Conservation (phyloP, 1,140 invertebrate species). For the Scaptodrosophila lebanonensis region DNA sequence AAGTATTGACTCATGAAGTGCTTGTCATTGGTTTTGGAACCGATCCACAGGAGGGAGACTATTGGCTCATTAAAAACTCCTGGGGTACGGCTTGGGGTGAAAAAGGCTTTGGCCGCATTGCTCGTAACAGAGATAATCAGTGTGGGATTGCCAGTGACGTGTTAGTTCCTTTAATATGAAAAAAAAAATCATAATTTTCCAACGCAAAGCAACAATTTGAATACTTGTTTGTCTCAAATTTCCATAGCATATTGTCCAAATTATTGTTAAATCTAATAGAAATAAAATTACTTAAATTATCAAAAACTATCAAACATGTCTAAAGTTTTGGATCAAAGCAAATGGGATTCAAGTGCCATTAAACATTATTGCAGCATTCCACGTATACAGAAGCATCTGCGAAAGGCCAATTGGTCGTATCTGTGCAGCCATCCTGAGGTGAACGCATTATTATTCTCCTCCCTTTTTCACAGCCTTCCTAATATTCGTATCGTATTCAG, state of each 20-base stretch:
- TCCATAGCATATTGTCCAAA: too few relatives aligned
- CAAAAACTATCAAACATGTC: too few relatives aligned
- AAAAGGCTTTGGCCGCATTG: slow-evolving; percentile 80
- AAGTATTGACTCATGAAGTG: slow-evolving; percentile 79
- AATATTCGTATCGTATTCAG: slow-evolving; percentile 8
- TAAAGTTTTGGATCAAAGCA: slow-evolving; percentile 45
- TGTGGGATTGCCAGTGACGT: slow-evolving; percentile 7
- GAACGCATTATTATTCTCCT: background rate
- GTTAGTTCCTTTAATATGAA: too few relatives aligned
- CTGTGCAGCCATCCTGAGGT: slow-evolving; percentile 53
- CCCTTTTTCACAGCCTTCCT: too few relatives aligned
- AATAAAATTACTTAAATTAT: too few relatives aligned
- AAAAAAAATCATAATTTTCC: too few relatives aligned
- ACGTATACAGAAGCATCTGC: slow-evolving; percentile 47
- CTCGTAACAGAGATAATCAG: slow-evolving; percentile 75
- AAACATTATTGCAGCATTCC: slow-evolving; percentile 27
- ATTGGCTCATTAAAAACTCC: slow-evolving; percentile 83
- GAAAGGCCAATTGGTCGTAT: slow-evolving; percentile 46
- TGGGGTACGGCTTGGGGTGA: slow-evolving; percentile 80
- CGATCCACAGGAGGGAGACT: slow-evolving; percentile 77
- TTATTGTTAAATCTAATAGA: too few relatives aligned
- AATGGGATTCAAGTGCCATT: slow-evolving; percentile 47
- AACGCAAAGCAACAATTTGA: too few relatives aligned
- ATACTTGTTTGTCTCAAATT: too few relatives aligned
- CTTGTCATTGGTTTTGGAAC: slow-evolving; percentile 87